phyloP scores from a whole-genome alignment of 2,888 invertebrate species.

The Stegophylla sp. region DNA sequence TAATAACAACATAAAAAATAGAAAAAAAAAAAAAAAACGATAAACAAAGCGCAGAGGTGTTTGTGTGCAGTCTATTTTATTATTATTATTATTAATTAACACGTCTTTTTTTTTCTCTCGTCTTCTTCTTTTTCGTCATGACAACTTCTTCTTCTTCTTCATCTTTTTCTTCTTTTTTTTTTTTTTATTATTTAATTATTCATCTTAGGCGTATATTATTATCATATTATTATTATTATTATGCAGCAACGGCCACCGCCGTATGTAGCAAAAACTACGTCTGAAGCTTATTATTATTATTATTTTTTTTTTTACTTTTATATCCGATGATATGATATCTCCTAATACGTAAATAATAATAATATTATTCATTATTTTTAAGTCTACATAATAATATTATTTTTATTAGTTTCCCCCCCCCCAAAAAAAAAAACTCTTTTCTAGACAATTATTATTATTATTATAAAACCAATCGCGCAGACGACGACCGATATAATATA shows the following conservation, averaged over 20 bases:
- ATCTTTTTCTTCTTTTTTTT: too few species aligned
- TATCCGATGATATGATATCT: slow-evolving; percentile 47
- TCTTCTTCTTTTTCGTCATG: too few species aligned
- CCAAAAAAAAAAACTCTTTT: too few species aligned
- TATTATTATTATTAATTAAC: too few species aligned
- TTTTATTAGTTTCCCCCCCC: background rate
- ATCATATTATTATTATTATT: too few species aligned
- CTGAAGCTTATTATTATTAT: too few species aligned
- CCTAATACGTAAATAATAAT: background rate
- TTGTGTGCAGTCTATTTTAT: slow-evolving; percentile 55
- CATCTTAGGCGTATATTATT: slow-evolving; percentile 1
- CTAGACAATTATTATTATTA: background rate
- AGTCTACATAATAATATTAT: background rate
- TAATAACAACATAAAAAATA: slow-evolving; percentile 24
- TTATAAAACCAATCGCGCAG: background rate
- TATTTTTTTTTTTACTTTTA: too few species aligned
- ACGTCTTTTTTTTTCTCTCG: too few species aligned
- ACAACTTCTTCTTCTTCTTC: too few species aligned
- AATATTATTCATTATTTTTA: background rate
- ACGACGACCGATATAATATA: too few species aligned
- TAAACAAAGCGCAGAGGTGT: slow-evolving; percentile 48
- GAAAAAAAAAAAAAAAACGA: too few species aligned
- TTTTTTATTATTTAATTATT: background rate
- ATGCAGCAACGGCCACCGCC: background rate
- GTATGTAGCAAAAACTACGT: slow-evolving; percentile 24